Evolutionary conservation across 2,797 vertebrate genomes (phyloP).

Genomic region (Siniperca scherzeri): DNA sequence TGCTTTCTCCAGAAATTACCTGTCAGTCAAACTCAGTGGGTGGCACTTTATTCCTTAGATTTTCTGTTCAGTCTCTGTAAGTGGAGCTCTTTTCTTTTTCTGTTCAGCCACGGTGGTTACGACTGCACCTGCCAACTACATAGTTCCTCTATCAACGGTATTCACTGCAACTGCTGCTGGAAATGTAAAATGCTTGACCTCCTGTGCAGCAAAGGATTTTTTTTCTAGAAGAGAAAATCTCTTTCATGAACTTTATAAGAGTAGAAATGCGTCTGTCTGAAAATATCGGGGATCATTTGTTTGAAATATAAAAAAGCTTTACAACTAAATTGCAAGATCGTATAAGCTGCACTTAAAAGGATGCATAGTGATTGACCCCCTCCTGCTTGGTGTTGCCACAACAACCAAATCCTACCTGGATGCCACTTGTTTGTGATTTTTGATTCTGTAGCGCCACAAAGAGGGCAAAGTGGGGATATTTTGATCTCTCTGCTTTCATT

Average conservation of each 20-base stretch:
- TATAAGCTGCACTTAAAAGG: too few relatives aligned
- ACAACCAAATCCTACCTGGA: too few relatives aligned
- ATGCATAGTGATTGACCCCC: too few relatives aligned
- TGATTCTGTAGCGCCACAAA: too few relatives aligned
- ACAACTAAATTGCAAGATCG: too few relatives aligned
- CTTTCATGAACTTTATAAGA: slow-evolving; percentile 9
- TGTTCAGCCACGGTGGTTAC: not conserved
- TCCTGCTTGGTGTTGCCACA: too few relatives aligned
- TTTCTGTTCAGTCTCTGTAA: slow-evolving; percentile 32
- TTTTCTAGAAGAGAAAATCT: not conserved
- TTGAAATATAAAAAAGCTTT: not conserved
- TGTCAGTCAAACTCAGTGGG: slow-evolving; percentile 57
- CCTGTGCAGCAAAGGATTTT: not conserved
- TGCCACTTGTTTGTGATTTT: too few relatives aligned
- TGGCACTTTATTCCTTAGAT: slow-evolving; percentile 7
- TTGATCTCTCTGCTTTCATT: too few relatives aligned
- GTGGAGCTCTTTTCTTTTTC: slow-evolving; percentile 50
- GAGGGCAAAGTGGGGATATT: too few relatives aligned
- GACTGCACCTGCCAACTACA: slow-evolving; percentile 21
- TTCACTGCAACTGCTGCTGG: slow-evolving; percentile 36
- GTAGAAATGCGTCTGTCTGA: not conserved
- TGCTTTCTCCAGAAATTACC: slow-evolving; percentile 48
- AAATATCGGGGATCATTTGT: slow-evolving; percentile 13
- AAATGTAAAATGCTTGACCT: slow-evolving; percentile 59
- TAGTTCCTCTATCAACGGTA: not conserved